Evolutionary conservation across 23 tunicate genomes (phyloP).

Genomic region (Trididemnum miniatum): DNA sequence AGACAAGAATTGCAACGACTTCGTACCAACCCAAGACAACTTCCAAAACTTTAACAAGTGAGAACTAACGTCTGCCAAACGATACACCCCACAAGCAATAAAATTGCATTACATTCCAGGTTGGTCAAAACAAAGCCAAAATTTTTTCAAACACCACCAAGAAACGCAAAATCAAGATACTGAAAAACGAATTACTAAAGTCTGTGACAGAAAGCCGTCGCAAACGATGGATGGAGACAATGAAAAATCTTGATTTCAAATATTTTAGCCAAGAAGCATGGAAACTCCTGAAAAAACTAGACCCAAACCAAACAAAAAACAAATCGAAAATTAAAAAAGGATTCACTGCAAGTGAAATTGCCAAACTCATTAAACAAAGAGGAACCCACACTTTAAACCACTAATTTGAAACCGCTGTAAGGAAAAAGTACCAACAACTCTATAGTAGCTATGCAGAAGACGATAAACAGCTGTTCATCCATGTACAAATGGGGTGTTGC

Average conservation of each 20-base stretch:
- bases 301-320: background rate
- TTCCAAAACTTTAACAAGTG: background rate
- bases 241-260: conserved; percentile 19
- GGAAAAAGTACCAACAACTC: background rate
- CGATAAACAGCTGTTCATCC: no score
- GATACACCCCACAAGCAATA: background rate
- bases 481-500: no score
- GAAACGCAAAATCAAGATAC: background rate
- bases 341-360: conserved; percentile 8
- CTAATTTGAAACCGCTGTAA: background rate
- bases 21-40: conserved; percentile 13
- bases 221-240: conserved; percentile 2
- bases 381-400: conserved; percentile 9
- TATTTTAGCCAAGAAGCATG: conserved; percentile 16
- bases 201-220: conserved; percentile 6
- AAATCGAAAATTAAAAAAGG: background rate
- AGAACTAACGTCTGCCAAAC: background rate
- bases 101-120: conserved; percentile 10
- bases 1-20: background rate
- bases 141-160: conserved; percentile 17
- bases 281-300: conserved; percentile 10
- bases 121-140: background rate
- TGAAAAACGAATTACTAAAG: conserved; percentile 6
- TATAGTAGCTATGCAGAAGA: no score
- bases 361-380: conserved; percentile 13